Evolutionary conservation across 2,113 vertebrate genomes (phyloP).

Genomic region (Delphinapterus leucas): DNA sequence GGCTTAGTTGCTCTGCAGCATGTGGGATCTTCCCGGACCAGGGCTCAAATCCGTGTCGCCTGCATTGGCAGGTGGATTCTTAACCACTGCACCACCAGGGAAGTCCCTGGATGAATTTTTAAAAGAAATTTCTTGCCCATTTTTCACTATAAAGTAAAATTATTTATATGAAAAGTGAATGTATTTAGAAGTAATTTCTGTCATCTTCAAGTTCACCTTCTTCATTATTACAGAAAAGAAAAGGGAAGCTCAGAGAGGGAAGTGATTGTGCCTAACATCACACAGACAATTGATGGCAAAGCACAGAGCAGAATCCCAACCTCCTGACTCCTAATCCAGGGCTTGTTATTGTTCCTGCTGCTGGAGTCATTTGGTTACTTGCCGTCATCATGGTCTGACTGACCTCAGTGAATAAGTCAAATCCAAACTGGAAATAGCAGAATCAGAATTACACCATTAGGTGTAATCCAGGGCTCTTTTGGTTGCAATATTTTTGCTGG

Average conservation of each 20-base stretch:
- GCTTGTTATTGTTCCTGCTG: fast-evolving
- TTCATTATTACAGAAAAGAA: background rate
- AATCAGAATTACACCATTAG: background rate
- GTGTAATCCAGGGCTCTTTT: background rate
- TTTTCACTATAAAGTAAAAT: background rate
- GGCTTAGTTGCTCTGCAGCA: too few relatives aligned
- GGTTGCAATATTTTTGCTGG: background rate
- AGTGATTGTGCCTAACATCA: background rate
- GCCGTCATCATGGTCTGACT: background rate
- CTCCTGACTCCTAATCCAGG: background rate
- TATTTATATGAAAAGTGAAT: background rate
- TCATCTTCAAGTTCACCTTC: background rate
- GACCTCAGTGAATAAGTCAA: background rate
- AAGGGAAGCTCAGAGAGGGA: background rate
- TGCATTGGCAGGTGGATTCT: background rate
- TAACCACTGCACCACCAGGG: background rate
- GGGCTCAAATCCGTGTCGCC: background rate
- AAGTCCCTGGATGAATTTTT: background rate
- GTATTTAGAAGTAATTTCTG: background rate
- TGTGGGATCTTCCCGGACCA: background rate
- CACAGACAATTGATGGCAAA: background rate
- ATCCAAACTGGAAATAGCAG: background rate
- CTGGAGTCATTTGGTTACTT: background rate
- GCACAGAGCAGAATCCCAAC: background rate
- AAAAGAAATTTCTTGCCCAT: background rate